Base-by-base conservation (phyloP, 1,140 invertebrate species). In the Lepidotrigona ventralis region DNA sequence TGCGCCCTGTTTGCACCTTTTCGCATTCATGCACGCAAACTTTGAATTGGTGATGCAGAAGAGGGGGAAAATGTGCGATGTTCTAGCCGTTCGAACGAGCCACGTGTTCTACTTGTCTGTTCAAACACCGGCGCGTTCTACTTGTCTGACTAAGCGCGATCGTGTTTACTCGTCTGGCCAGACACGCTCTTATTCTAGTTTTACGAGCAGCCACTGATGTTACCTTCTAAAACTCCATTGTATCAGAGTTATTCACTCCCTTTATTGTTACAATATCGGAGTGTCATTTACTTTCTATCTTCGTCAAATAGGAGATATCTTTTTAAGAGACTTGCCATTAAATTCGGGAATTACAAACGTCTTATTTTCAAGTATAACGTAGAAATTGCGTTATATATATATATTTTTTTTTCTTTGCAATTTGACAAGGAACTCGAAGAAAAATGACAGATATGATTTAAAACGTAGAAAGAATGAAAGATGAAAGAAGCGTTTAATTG, bases 401-500 rank as follows among this genome's bases (percentile, higher is more conserved):
- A 29, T 29, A 33, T 33, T 33, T n/a, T n/a, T n/a, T n/a, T 12
- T 23, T 23, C 23, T 21, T 23, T 60, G 3, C 58, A n/a, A 12
- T n/a, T 14, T 60, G 23, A 1, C 11, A 12, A 60, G 11, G 23
- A n/a, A 60, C 21, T 60, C 11, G 19, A 60, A 60, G 58, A 23
- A 14, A 60, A 60, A 0, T 12, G 4, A n/a, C 12, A 4, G 23
- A 14, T n/a, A n/a, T n/a, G 58, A 60, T 60, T 60, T 60, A 46
- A 21, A 46, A 79, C 29, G 46, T 46, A 19, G 12, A 21, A n/a
- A 33, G 3, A 0, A 3, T 12, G 19, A 12, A 77, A 73, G 76
- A 74, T 68, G 53, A 66, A 56, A 19, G 74, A 86, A 56, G 51
- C 69, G 76, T 69, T 83, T 84, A 84, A 84, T 87, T 87, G 76